A percentile compares a stretch with the other conserved stretches of the same genome.
phyloP scores from a whole-genome alignment of 2,888 invertebrate genomes.

The Epinotia brunnichana region DNA sequence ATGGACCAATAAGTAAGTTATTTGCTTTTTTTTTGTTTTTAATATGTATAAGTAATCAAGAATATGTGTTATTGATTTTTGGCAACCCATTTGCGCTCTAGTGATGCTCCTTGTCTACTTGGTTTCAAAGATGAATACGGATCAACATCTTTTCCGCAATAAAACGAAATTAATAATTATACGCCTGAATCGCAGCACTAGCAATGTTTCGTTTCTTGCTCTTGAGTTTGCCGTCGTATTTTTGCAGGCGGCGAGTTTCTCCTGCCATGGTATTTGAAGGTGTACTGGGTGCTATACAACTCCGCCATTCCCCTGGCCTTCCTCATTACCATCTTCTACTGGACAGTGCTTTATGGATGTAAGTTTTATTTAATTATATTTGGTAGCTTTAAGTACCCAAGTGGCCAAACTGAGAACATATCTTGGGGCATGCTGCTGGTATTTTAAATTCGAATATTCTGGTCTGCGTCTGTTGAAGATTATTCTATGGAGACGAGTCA shows the following conservation, averaged over 20 bases:
- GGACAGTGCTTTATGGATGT: constrained; percentile 75
- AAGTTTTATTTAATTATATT: constrained; percentile 38
- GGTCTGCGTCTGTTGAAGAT: too few relatives aligned
- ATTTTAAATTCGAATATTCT: too few relatives aligned
- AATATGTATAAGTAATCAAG: background rate
- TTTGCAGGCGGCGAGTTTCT: constrained; percentile 66
- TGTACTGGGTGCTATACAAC: constrained; percentile 76
- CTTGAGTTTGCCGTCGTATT: constrained; percentile 38
- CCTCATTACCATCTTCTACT: constrained; percentile 78
- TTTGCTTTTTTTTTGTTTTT: background rate
- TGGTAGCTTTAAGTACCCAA: background rate
- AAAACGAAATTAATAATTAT: background rate
- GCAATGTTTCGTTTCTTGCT: background rate
- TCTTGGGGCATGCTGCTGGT: too few relatives aligned
- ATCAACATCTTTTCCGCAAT: too few relatives aligned
- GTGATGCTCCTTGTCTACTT: too few relatives aligned
- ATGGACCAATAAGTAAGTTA: constrained; percentile 76
- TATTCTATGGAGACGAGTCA: too few relatives aligned
- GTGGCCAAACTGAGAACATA: background rate
- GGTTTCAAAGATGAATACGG: too few relatives aligned
- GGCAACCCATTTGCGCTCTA: background rate
- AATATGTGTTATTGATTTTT: background rate
- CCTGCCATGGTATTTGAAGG: constrained; percentile 75
- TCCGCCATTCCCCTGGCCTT: constrained; percentile 71
- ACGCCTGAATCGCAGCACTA: constrained; percentile 1